Evolutionary conservation across 2,113 vertebrate genomes (phyloP).

Genomic region (Mungos mungo): DNA sequence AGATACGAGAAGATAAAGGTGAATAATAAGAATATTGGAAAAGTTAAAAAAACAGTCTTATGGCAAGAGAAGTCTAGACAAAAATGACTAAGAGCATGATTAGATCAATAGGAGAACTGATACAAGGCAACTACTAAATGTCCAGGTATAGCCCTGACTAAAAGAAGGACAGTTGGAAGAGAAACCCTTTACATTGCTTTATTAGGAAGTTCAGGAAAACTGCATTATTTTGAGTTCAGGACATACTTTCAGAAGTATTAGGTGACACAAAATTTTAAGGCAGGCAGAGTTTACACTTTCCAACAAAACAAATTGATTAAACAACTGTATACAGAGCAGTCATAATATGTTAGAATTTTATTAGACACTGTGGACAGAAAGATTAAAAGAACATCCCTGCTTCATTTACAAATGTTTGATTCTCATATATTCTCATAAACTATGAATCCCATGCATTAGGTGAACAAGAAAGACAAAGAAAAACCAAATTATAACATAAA

Average conservation of each 20-base stretch:
- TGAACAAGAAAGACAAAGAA: background rate
- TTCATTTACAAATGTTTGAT: background rate
- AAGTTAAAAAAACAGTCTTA: background rate
- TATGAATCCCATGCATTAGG: background rate
- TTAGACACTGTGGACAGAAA: background rate
- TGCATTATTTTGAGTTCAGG: background rate
- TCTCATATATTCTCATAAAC: background rate
- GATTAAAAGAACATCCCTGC: background rate
- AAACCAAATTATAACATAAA: background rate
- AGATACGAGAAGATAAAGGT: background rate
- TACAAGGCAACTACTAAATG: background rate
- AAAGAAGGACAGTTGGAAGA: background rate
- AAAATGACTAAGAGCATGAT: background rate
- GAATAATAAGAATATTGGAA: background rate
- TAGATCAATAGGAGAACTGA: background rate
- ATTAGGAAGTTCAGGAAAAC: background rate
- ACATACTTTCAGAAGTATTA: background rate
- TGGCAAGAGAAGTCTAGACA: background rate
- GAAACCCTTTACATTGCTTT: background rate
- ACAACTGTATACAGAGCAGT: background rate
- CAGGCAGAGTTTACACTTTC: background rate
- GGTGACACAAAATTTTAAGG: background rate
- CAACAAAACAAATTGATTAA: background rate
- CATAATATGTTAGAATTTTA: background rate
- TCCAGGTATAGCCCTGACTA: background rate